Conservation (phyloP, 1,140 invertebrate species). For the Agraylea sexmaculata region DNA sequence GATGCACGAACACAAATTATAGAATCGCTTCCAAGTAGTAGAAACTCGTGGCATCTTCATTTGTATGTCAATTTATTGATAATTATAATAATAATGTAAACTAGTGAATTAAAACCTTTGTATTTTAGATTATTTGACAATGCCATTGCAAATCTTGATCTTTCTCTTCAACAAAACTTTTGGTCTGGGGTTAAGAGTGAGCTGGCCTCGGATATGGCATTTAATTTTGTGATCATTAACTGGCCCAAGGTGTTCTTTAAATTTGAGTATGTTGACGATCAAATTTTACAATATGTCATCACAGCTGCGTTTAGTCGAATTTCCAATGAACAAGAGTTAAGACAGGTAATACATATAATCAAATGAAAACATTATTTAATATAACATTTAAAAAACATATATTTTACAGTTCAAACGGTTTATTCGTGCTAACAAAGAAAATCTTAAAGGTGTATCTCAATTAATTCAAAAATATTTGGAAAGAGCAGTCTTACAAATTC, state of each 20-base stretch:
- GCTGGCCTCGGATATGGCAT: conserved; percentile 11
- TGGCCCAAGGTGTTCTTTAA: conserved; percentile 16
- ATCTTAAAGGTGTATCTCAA: conserved; percentile 27
- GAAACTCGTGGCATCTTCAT: conserved; percentile 18
- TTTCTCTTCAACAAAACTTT: conserved; percentile 11
- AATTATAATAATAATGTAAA: background rate
- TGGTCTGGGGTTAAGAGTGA: conserved; percentile 15
- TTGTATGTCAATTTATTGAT: conserved; percentile 13
- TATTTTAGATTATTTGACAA: conserved; percentile 17
- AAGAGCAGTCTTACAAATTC: conserved; percentile 25
- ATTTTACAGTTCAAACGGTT: conserved; percentile 28
- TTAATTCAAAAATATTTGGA: conserved; percentile 27
- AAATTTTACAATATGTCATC: conserved; percentile 25
- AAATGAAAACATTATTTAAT: background rate
- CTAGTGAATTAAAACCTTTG: conserved; percentile 13
- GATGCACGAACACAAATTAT: conserved; percentile 16
- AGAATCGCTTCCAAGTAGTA: conserved; percentile 12
- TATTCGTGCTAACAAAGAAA: conserved; percentile 26
- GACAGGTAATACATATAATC: conserved; percentile 22
- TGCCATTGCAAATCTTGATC: conserved; percentile 14
- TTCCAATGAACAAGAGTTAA: conserved; percentile 26
- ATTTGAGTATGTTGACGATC: conserved; percentile 23
- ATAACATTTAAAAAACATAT: conserved; percentile 7
- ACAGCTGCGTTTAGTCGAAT: conserved; percentile 24
- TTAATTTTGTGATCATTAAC: conserved; percentile 15